These are phyloP conservation scores for Acomys russatus DNA, from an alignment of 2,797 vertebrate species.

Conservation along the genomic window DNA sequence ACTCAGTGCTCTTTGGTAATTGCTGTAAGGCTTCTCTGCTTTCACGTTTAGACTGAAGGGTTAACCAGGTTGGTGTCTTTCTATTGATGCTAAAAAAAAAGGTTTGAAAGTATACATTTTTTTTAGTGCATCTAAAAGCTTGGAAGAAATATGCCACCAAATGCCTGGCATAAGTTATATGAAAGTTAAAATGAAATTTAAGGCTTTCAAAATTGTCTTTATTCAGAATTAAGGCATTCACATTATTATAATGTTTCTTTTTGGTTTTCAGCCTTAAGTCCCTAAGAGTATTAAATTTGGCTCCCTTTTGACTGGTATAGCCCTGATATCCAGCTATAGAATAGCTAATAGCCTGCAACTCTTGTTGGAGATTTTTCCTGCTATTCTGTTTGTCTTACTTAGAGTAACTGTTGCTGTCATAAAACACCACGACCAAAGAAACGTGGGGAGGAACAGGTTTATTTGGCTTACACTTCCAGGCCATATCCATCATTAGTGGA, in stretches of 20 bases:
- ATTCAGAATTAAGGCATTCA: constrained; percentile 8
- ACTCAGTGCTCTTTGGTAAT: constrained; percentile 16
- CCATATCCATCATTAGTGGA: not conserved
- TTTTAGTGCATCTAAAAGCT: not conserved
- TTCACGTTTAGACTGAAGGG: constrained; percentile 46
- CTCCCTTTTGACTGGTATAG: not conserved
- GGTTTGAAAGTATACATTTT: constrained; percentile 23
- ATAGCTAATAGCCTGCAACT: not conserved
- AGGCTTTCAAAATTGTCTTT: not conserved
- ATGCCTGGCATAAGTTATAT: not conserved
- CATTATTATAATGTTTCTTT: not conserved
- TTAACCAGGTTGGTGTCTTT: constrained; percentile 38
- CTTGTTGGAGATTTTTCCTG: not conserved
- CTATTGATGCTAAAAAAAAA: not conserved
- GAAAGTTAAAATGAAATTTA: constrained; percentile 10
- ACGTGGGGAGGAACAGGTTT: too few relatives aligned
- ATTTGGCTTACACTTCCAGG: too few relatives aligned
- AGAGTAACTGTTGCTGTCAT: too few relatives aligned
- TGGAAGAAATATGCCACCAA: not conserved
- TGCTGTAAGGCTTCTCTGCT: constrained; percentile 14
- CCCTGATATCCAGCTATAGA: not conserved
- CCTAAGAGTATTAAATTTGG: not conserved
- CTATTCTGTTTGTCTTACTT: not conserved
- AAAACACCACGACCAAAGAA: not conserved
- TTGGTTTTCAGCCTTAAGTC: constrained; percentile 5